phyloP scores from a whole-genome alignment of 2,888 invertebrate species.

The Pseudococcus viburni region DNA sequence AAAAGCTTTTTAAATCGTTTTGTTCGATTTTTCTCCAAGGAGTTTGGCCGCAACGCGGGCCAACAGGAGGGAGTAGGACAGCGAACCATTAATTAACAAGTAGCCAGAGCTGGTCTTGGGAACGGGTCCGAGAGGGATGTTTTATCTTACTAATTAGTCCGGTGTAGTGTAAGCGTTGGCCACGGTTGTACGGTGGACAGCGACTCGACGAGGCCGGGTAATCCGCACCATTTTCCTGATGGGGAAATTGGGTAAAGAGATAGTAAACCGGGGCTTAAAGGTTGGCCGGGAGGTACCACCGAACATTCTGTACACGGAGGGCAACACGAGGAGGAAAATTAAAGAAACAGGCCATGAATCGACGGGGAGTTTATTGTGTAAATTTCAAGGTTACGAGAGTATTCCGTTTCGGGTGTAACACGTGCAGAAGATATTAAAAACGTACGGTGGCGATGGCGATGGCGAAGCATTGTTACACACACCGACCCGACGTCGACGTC shows the following conservation, averaged over 20 bases:
- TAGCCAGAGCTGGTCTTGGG: neutral
- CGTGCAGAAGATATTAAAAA: constrained; percentile 59
- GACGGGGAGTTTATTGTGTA: constrained; percentile 49
- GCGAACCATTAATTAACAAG: constrained; percentile 5
- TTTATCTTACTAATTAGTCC: constrained; percentile 10
- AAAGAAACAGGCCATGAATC: constrained; percentile 22
- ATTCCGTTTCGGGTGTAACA: constrained; percentile 57
- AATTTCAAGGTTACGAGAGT: constrained; percentile 52
- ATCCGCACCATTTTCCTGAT: constrained; percentile 2
- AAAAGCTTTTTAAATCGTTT: constrained; percentile 42
- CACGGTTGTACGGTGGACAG: neutral
- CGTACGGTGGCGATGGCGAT: constrained; percentile 30
- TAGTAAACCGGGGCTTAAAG: constrained; percentile 13
- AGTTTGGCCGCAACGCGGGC: too few species aligned
- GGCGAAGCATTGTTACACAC: constrained; percentile 38
- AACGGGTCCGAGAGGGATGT: neutral
- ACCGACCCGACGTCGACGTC: neutral
- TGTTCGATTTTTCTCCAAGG: neutral
- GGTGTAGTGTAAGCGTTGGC: neutral
- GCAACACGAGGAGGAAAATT: constrained; percentile 50
- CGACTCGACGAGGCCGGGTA: neutral
- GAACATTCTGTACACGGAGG: neutral
- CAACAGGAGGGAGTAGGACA: neutral
- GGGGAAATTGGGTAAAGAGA: constrained; percentile 3
- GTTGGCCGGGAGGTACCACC: neutral